phyloP scores from a whole-genome alignment of 2,888 invertebrate species.

The Folsomia manolachei region DNA sequence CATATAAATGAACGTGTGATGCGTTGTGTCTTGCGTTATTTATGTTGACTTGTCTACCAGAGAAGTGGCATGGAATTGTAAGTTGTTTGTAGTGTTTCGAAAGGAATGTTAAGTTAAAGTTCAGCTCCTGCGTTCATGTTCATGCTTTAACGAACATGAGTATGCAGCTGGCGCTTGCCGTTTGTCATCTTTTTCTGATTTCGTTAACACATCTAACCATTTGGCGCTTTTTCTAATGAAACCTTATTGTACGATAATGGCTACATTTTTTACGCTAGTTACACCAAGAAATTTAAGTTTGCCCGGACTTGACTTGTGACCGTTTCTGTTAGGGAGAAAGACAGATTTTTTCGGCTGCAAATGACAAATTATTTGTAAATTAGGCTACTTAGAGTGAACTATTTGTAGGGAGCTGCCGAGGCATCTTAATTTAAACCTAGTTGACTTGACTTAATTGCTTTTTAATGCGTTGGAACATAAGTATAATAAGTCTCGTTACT shows the following conservation, averaged over 20 bases:
- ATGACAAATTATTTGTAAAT: slow-evolving; percentile 8
- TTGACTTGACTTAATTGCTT: neutral
- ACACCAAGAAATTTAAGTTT: too few species aligned
- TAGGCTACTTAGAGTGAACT: neutral
- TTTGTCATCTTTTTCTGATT: slow-evolving; percentile 4
- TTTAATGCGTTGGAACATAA: neutral
- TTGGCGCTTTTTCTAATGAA: neutral
- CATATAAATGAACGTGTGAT: slow-evolving; percentile 10
- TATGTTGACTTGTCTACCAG: slow-evolving; percentile 3
- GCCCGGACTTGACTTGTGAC: neutral
- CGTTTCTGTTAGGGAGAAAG: neutral
- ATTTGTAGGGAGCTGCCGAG: neutral
- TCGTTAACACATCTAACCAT: slow-evolving; percentile 1
- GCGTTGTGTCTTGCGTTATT: slow-evolving; percentile 6
- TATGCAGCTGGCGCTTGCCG: slow-evolving; percentile 3
- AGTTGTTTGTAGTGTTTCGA: neutral
- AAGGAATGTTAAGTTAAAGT: slow-evolving; percentile 1
- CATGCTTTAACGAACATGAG: neutral
- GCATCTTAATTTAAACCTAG: neutral
- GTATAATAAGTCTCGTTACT: too few species aligned
- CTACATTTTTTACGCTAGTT: too few species aligned
- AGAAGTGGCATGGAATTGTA: slow-evolving; percentile 4
- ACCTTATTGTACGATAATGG: neutral
- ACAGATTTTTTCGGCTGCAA: neutral
- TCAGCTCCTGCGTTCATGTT: neutral